Evolutionary conservation across 2,888 invertebrate genomes (phyloP), one percentile per base, ranked within the genome.

Genomic region (Cryptocephalus moraei): DNA sequence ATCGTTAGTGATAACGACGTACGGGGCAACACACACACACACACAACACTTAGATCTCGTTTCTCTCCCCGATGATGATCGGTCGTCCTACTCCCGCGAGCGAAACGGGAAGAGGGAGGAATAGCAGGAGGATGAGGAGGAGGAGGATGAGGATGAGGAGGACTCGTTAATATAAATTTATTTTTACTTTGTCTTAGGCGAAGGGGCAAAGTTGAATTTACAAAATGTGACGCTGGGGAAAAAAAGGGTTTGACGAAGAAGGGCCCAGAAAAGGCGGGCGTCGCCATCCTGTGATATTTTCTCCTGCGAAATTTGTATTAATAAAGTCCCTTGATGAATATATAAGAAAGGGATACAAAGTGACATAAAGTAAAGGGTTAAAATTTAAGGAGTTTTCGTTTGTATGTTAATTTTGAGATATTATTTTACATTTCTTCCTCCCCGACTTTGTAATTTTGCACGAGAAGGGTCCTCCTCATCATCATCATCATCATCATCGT

Each of bases 261-360:
- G 14, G 47, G 39, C 39, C 41, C 50, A 49, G 22, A 2, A 2
- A 6, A 22, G 22, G 22, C 6, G 2, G 2, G 22, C 22, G 22
- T 6, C 22, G 22, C 22, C 22, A 22, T 22, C 22, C 22, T 6
- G 22, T 22, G 22, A 22, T 22, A 22, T 22, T 22, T 22, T 22
- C 22, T 6, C 3, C 22, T 22, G 22, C 22, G 22, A 22, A 22
- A 22, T 22, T 22, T 22, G 22, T 22, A 49, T 47, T 66, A 66
- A 66, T 66, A 66, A 65, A 66, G 68, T 65, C 66, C 66, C 66
- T 66, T 67, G 67, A 67, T 67, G 67, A 67, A 67, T 67, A 66
- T 67, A 66, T 65, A 66, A 68, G 68, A 67, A 68, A 68, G 62
- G 65, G 67, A 68, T 66, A 67, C 65, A 65, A 65, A 65, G 64